Evolutionary conservation across 2,797 vertebrate species (phyloP).

Genomic region (Falco rusticolus): DNA sequence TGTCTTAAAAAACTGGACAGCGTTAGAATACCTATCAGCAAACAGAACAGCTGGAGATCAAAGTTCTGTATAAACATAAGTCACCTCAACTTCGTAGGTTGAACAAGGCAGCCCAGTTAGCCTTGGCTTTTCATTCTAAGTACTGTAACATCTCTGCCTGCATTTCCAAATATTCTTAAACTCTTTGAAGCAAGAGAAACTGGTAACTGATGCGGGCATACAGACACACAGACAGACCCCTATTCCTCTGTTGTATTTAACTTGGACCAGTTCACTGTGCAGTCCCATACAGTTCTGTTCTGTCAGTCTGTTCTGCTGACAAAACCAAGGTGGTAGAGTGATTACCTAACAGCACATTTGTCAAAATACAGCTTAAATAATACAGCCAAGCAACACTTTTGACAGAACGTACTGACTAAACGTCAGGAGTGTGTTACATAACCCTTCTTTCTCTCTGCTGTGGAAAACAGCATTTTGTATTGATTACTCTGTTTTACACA

Average conservation of each 20-base stretch:
- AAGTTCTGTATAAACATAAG: neutral
- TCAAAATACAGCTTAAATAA: slow-evolving; percentile 25
- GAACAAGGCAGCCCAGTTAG: neutral
- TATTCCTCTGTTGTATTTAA: neutral
- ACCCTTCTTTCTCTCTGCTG: neutral
- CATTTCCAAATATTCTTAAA: neutral
- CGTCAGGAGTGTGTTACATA: slow-evolving; percentile 30
- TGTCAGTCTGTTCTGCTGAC: neutral
- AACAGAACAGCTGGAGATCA: neutral
- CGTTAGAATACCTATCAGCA: neutral
- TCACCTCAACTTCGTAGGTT: neutral
- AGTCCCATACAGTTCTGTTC: neutral
- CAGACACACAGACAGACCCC: too few relatives aligned
- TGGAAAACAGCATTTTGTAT: neutral
- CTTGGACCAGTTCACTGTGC: neutral
- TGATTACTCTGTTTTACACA: neutral
- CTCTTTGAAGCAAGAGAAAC: neutral
- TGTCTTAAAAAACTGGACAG: neutral
- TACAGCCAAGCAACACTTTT: neutral
- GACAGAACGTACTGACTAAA: neutral
- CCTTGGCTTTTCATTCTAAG: neutral
- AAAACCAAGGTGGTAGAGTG: neutral
- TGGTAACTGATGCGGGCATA: neutral
- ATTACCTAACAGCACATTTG: neutral
- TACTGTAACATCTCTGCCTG: neutral